phyloP scores from a whole-genome alignment of 2,797 vertebrate genomes.

The Xyrichtys novacula region DNA sequence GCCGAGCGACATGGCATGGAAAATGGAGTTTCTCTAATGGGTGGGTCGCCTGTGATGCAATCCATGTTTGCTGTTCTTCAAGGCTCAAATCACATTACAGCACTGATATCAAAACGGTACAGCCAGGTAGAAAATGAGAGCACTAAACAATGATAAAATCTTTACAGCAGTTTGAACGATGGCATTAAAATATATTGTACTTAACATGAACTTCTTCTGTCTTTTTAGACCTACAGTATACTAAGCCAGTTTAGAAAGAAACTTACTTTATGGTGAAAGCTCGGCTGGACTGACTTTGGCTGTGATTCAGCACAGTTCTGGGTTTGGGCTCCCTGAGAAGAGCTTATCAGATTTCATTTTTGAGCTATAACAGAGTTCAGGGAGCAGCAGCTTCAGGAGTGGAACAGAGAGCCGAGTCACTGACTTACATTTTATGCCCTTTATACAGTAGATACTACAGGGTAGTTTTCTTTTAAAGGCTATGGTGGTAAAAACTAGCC shows the following conservation, averaged over 20 bases:
- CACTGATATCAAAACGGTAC: slow-evolving; percentile 3
- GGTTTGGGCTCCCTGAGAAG: slow-evolving; percentile 11
- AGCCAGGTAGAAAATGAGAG: slow-evolving; percentile 41
- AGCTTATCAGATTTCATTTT: slow-evolving; percentile 32
- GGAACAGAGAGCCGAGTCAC: slow-evolving; percentile 25
- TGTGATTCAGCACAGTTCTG: slow-evolving; percentile 6
- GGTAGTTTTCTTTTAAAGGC: too few species aligned
- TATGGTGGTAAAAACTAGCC: too few species aligned
- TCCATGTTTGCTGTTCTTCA: slow-evolving; percentile 72
- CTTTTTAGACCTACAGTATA: neutral
- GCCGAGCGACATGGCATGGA: slow-evolving; percentile 51
- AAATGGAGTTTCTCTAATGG: slow-evolving; percentile 76
- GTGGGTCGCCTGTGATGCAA: slow-evolving; percentile 53
- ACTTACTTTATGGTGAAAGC: slow-evolving; percentile 11
- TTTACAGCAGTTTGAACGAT: slow-evolving; percentile 58
- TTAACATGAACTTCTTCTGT: neutral
- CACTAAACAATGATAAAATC: slow-evolving; percentile 67
- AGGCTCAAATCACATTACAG: slow-evolving; percentile 76
- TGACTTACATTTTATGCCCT: slow-evolving; percentile 45
- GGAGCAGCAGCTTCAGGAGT: slow-evolving; percentile 37
- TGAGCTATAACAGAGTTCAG: slow-evolving; percentile 27
- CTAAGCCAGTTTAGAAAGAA: slow-evolving; percentile 20
- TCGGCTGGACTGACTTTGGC: slow-evolving; percentile 6
- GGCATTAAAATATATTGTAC: slow-evolving; percentile 44
- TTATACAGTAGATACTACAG: neutral